These are phyloP conservation scores for Ceyx erithaca DNA, from an alignment of 2,797 vertebrate species.

Conservation along the genomic window DNA sequence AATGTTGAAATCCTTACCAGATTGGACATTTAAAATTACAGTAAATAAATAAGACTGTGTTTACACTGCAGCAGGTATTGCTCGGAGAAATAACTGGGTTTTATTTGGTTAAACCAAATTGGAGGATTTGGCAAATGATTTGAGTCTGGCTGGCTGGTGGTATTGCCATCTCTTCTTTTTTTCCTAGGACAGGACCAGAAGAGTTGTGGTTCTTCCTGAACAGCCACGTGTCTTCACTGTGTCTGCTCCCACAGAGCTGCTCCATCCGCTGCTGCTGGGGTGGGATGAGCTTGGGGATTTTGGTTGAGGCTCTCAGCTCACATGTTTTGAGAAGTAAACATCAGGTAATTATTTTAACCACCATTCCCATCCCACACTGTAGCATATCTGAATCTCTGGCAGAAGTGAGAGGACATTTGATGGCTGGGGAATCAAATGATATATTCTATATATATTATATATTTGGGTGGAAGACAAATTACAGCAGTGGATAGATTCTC, in stretches of 20 bases:
- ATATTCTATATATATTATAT: too few species aligned
- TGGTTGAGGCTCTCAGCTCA: neutral
- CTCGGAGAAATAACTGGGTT: neutral
- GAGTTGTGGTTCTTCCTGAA: neutral
- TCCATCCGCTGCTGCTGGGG: rapidly evolving
- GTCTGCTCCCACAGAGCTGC: neutral
- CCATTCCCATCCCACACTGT: neutral
- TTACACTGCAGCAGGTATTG: neutral
- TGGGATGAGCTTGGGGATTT: neutral
- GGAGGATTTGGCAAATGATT: too few species aligned
- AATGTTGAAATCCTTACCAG: neutral
- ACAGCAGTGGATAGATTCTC: neutral
- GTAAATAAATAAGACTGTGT: neutral
- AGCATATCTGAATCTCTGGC: neutral
- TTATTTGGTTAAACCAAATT: too few species aligned
- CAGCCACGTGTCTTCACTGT: neutral
- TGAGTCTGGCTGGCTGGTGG: neutral
- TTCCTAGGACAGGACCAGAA: neutral
- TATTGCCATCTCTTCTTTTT: neutral
- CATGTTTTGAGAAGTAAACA: neutral
- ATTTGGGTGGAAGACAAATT: neutral
- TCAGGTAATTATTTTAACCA: neutral
- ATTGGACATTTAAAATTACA: neutral
- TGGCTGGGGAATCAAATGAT: neutral
- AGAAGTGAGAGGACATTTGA: rapidly evolving